These are phyloP conservation scores for Centrocercus urophasianus DNA, from an alignment of 2,113 vertebrate species.

Conservation along the genomic window DNA sequence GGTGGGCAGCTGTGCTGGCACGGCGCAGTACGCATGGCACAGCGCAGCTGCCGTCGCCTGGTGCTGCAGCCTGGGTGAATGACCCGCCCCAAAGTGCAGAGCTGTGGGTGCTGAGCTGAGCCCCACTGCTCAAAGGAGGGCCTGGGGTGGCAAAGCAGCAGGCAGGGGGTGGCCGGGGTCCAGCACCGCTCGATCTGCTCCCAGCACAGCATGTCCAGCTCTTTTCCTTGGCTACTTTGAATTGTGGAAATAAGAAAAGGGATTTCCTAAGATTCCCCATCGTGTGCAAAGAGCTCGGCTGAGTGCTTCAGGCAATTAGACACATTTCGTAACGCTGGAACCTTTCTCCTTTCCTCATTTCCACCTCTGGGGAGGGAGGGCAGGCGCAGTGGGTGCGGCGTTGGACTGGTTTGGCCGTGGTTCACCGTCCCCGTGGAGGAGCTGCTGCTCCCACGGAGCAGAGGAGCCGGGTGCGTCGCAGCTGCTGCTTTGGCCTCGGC, in stretches of 20 bases:
- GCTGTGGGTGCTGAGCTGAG: not conserved
- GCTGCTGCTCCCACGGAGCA: not conserved
- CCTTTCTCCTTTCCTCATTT: not conserved
- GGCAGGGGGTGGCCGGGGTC: not conserved
- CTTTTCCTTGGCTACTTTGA: not conserved
- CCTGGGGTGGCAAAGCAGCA: not conserved
- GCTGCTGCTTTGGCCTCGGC: not conserved
- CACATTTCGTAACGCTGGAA: not conserved
- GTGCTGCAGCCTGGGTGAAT: slow-evolving; percentile 72
- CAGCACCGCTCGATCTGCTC: not conserved
- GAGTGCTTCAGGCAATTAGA: fast-evolving
- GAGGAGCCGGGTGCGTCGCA: fast-evolving
- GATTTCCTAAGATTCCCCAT: not conserved
- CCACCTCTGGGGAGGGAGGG: not conserved
- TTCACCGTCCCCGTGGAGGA: not conserved
- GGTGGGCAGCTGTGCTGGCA: slow-evolving; percentile 9
- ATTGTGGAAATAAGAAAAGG: not conserved
- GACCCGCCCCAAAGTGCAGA: not conserved
- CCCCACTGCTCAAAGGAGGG: not conserved
- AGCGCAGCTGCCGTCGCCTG: not conserved
- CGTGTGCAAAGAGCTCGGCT: not conserved
- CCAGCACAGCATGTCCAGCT: fast-evolving
- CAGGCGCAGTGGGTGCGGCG: not conserved
- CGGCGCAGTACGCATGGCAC: not conserved
- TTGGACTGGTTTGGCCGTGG: not conserved